Percentiles rank a stretch among this genome's conserved stretches.
These are phyloP conservation scores for Gadopsis marmoratus DNA, from an alignment of 2,797 vertebrate species.

Conservation along the genomic window DNA sequence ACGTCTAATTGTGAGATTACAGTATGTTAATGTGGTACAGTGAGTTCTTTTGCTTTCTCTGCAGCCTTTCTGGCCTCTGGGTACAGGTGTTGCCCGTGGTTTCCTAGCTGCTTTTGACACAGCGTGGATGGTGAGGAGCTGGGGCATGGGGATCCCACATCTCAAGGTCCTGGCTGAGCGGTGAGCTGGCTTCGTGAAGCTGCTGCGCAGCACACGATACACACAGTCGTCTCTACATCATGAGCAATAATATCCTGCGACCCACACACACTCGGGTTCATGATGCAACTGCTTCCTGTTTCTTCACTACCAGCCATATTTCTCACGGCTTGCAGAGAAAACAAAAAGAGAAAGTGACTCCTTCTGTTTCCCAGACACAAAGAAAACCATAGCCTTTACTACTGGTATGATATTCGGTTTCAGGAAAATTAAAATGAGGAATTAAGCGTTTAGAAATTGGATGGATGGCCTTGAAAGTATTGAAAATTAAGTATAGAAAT, in stretches of 20 bases:
- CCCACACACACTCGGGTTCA: not conserved
- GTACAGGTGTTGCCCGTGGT: conserved; percentile 93
- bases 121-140: conserved; percentile 94
- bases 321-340: not conserved
- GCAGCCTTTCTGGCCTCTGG: conserved; percentile 98
- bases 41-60: not conserved
- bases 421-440: not conserved
- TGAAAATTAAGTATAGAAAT: not conserved
- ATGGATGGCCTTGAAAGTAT: not conserved
- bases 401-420: not conserved
- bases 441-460: not conserved
- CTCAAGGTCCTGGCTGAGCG: conserved; percentile 92
- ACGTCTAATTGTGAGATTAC: not conserved
- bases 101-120: conserved; percentile 93
- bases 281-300: conserved; percentile 9
- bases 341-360: not conserved
- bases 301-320: not conserved
- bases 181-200: conserved; percentile 73
- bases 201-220: not conserved
- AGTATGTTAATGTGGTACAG: not conserved
- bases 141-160: conserved; percentile 85
- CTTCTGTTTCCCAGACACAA: not conserved
- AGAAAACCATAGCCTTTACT: not conserved
- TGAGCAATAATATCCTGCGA: not conserved
- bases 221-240: rapidly evolving